Conservation (phyloP, 2,797 vertebrate genomes). For the Eurystomus glaucurus region DNA sequence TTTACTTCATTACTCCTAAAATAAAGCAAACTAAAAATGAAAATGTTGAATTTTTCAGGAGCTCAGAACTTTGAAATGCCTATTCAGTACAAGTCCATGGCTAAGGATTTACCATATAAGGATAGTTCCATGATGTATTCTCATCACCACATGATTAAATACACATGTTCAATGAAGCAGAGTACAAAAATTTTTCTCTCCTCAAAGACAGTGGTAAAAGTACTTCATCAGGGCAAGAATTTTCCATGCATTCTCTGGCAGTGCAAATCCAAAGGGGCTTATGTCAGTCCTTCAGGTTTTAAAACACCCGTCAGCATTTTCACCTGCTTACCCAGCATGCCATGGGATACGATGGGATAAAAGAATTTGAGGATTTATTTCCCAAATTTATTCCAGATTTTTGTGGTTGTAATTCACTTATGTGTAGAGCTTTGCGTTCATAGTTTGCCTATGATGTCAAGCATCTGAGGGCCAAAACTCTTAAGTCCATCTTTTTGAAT, state of each 20-base stretch:
- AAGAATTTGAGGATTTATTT: not conserved
- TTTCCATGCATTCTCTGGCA: not conserved
- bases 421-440: not conserved
- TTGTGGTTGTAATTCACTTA: not conserved
- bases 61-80: not conserved
- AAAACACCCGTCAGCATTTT: not conserved
- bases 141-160: not conserved
- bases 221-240: not conserved
- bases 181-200: not conserved
- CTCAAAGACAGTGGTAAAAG: not conserved
- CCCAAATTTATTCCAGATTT: not conserved
- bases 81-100: not conserved
- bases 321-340: fast-evolving
- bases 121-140: not conserved
- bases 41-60: not conserved
- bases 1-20: not conserved
- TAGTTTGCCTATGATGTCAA: not conserved
- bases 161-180: not conserved
- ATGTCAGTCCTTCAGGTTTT: not conserved
- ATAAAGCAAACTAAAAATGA: not conserved
- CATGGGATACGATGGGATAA: not conserved
- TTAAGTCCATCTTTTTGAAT: not conserved
- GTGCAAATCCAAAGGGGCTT: not conserved
- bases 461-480: not conserved
- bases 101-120: not conserved